Evolutionary conservation across 1,140 invertebrate species (phyloP).

Genomic region (Oncopodura yosiiana): DNA sequence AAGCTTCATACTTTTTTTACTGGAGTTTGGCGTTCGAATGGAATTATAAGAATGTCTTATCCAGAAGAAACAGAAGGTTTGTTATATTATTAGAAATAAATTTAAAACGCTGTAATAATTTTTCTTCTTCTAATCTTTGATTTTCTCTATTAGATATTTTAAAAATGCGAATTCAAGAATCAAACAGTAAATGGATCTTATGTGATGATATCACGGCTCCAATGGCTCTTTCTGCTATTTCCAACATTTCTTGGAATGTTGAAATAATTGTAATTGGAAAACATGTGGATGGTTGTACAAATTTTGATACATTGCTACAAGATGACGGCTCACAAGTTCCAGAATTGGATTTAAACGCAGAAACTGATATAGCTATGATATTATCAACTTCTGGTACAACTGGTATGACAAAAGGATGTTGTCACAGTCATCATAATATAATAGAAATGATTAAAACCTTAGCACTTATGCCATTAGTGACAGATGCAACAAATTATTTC

Average conservation of each 20-base stretch:
- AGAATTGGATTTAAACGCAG: background rate
- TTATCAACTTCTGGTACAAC: conserved; percentile 31
- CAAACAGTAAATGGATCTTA: conserved; percentile 18
- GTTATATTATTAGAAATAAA: background rate
- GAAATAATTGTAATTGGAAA: conserved; percentile 22
- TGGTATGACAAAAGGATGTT: conserved; percentile 25
- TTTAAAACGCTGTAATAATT: no score
- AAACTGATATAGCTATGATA: conserved; percentile 22
- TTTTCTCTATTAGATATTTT: conserved; percentile 14
- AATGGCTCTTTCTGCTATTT: conserved; percentile 16
- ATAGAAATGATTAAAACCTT: background rate
- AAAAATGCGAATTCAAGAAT: conserved; percentile 11
- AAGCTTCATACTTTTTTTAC: conserved; percentile 9
- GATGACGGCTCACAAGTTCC: conserved; percentile 14
- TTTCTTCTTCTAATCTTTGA: background rate
- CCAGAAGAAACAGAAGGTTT: conserved; percentile 7
- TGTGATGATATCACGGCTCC: conserved; percentile 15
- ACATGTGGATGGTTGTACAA: conserved; percentile 8
- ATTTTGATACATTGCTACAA: conserved; percentile 18
- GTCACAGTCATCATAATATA: conserved; percentile 17
- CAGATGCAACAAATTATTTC: no score
- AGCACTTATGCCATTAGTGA: conserved; percentile 3
- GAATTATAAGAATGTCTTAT: conserved; percentile 2
- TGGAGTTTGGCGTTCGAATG: conserved; percentile 21
- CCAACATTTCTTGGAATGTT: conserved; percentile 26